Percentiles rank a stretch among this genome's conserved stretches.
These are phyloP conservation scores for Dendronephthya gigantea DNA, from an alignment of 64 coral and sea anemone genomes.

Conservation along the genomic window DNA sequence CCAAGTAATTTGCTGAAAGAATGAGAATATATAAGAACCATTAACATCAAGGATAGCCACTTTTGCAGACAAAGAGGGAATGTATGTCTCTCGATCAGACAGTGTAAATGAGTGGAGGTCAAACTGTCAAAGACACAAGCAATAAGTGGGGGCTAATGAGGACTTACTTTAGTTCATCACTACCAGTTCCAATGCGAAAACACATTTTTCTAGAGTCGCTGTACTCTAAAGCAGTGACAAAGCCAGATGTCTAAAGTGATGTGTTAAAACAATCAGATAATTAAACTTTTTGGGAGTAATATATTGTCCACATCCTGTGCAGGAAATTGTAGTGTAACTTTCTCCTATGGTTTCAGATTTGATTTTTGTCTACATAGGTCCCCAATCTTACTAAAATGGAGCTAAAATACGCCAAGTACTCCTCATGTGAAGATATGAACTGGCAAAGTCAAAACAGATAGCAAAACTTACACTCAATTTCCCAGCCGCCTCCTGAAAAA, in stretches of 20 bases:
- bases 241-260: conserved; percentile 59
- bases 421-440: no score
- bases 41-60: neutral
- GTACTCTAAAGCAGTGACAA: conserved; percentile 92
- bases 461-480: conserved; percentile 75
- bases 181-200: conserved; percentile 83
- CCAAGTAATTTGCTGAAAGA: conserved; percentile 80
- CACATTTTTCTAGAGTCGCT: conserved; percentile 92
- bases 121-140: no score
- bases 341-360: no score
- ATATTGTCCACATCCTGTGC: no score
- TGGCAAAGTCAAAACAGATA: neutral
- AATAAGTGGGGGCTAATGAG: no score
- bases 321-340: no score
- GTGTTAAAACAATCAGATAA: neutral
- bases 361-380: no score
- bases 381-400: no score
- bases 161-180: conserved; percentile 79
- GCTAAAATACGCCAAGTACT: no score
- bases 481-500: conserved; percentile 79
- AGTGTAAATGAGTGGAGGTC: no score
- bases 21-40: neutral
- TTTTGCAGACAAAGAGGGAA: neutral
- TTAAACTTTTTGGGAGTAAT: no score
- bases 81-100: neutral